Conservation (phyloP, 2,113 vertebrate species). For the Desmodus rotundus region DNA sequence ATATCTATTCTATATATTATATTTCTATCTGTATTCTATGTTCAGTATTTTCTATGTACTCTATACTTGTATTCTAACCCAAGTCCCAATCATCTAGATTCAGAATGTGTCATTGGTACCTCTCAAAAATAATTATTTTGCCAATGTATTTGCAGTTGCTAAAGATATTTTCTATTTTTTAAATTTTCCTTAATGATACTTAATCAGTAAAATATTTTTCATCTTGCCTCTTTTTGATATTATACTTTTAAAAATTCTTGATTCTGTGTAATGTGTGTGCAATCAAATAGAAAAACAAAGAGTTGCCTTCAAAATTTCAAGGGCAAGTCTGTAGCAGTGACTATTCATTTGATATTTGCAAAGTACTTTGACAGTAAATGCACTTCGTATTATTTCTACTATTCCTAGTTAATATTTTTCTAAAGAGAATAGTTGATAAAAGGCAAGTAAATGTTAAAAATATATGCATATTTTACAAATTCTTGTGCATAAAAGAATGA, state of each 20-base stretch:
- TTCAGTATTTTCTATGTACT: background rate
- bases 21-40: background rate
- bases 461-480: conserved; percentile 29
- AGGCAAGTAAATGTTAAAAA: conserved; percentile 57
- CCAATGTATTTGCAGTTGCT: background rate
- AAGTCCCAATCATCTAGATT: background rate
- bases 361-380: conserved; percentile 35
- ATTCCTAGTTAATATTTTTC: conserved; percentile 50
- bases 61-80: background rate
- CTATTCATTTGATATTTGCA: conserved; percentile 60
- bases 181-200: background rate
- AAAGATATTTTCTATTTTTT: background rate
- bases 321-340: background rate
- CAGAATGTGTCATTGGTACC: background rate
- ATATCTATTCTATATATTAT: background rate
- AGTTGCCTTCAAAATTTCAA: conserved; percentile 43
- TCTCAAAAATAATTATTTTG: background rate
- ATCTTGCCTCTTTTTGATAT: background rate
- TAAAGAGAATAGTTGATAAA: conserved; percentile 51
- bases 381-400: conserved; percentile 31
- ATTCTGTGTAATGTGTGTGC: background rate
- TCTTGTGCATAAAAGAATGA: background rate
- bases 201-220: background rate
- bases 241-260: background rate
- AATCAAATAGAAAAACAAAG: conserved; percentile 34